These are phyloP conservation scores for Tachina grossa DNA, from an alignment of 2,888 invertebrate species.

Conservation along the genomic window DNA sequence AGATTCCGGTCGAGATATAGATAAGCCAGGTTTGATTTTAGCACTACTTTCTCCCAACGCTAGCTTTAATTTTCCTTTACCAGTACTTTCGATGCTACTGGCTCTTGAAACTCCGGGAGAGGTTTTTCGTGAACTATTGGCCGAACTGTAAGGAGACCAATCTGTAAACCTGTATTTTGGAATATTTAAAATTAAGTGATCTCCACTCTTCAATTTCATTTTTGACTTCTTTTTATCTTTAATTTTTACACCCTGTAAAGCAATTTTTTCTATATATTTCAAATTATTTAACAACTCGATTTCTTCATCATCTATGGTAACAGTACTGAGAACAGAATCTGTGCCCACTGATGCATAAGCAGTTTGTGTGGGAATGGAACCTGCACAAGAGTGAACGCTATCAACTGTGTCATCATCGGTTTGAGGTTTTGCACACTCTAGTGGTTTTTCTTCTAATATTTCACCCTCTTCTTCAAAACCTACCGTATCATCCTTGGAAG, in stretches of 20 bases:
- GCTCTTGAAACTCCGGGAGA: constrained; percentile 82
- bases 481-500: constrained; percentile 94
- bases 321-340: constrained; percentile 82
- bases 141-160: constrained; percentile 82
- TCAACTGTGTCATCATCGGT: constrained; percentile 84
- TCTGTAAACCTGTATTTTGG: constrained; percentile 82
- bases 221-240: constrained; percentile 82
- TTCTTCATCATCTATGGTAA: constrained; percentile 85
- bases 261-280: constrained; percentile 82
- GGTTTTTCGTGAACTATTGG: constrained; percentile 82
- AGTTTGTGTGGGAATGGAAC: constrained; percentile 81
- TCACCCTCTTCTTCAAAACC: constrained; percentile 88
- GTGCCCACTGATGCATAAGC: constrained; percentile 76
- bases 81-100: constrained; percentile 82
- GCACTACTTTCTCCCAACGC: constrained; percentile 75
- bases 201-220: constrained; percentile 82
- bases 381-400: constrained; percentile 82
- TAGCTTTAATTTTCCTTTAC: constrained; percentile 77
- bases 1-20: constrained; percentile 81
- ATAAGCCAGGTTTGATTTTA: constrained; percentile 76
- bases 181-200: constrained; percentile 82
- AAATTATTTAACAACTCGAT: constrained; percentile 84
- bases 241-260: constrained; percentile 82
- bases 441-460: constrained; percentile 85
- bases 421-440: constrained; percentile 80